Base-by-base conservation (phyloP, 1,140 invertebrate genomes). In the Telenomus remus region DNA sequence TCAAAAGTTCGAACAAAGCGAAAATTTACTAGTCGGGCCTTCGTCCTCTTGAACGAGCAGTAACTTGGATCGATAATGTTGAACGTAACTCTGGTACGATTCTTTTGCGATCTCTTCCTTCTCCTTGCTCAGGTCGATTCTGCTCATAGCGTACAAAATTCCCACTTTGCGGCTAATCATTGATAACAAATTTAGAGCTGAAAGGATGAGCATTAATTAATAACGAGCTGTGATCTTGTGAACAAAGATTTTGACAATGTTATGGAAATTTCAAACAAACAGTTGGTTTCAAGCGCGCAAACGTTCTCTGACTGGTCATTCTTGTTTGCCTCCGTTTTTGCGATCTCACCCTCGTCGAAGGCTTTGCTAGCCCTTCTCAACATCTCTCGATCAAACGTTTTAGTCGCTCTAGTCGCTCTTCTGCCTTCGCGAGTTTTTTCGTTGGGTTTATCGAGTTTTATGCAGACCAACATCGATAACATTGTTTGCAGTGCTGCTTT, bases 81-180 rank as follows among this genome's bases (percentile, higher is more conserved):
- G 76, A 5, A 88, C 54, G 6, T 87, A 87, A 64, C 34, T 83
- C 48, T 87, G 79, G 19, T 87, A 87, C 1, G 82, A n/a, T 51
- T 86, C 76, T 50, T 50, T 79, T 0, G 85, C 85, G 39, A 48
- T 75, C 3, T 80, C 71, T 43, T 83, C 75, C 13, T 77, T 82
- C 4, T 82, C 82, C 15, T 76, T 46, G 9, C 75, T 76, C 2
- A 87, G 48, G 6, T 82, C 77, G n/a, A 86, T 71, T 35, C 79
- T 80, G 9, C 81, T 84, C 66, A 84, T 79, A 14, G 69, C 70
- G n/a, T 76, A 80, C 3, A 87, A 49, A 4, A 50, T 50, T 0
- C 53, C 66, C 1, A 82, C 71, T 73, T 86, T 86, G 9, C 63
- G 76, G 13, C 59, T 83, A 0, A 88, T 75, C 63, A 75, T 70